phyloP scores from a whole-genome alignment of 2,797 vertebrate species.

The Scarus forsteni region DNA sequence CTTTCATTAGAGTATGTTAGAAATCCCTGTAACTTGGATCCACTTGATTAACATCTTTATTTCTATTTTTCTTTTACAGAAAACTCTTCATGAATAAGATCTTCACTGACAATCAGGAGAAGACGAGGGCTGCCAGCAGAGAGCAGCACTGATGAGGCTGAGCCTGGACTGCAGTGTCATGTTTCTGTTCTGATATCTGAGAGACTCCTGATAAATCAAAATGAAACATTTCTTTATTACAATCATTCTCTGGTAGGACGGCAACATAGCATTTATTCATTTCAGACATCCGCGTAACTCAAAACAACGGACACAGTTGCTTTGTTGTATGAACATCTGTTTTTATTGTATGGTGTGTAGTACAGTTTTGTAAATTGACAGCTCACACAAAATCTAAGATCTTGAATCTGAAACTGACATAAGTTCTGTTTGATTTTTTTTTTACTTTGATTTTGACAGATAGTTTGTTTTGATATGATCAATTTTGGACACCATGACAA shows the following conservation, averaged over 20 bases:
- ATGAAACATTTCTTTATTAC: too few relatives aligned
- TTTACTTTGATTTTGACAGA: slow-evolving; percentile 43
- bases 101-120: neutral
- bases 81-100: slow-evolving; percentile 28
- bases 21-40: too few relatives aligned
- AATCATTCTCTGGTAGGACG: neutral
- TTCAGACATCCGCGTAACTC: slow-evolving; percentile 31
- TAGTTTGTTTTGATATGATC: slow-evolving; percentile 58
- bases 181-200: neutral
- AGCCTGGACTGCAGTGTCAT: neutral
- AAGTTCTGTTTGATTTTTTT: slow-evolving; percentile 22
- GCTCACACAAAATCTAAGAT: slow-evolving; percentile 59
- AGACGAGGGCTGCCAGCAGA: too few relatives aligned
- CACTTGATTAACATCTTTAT: too few relatives aligned
- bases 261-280: neutral
- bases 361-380: slow-evolving; percentile 51
- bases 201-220: too few relatives aligned
- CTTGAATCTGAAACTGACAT: slow-evolving; percentile 55
- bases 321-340: slow-evolving; percentile 63
- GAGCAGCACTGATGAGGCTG: neutral
- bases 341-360: slow-evolving; percentile 78
- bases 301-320: slow-evolving; percentile 24
- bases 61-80: slow-evolving; percentile 37
- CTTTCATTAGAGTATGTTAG: too few relatives aligned
- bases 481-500: slow-evolving; percentile 57